A percentile compares a stretch with the other conserved stretches of the same genome.
Evolutionary conservation across 2,797 vertebrate genomes (phyloP).

Genomic region (Alouatta caraya): DNA sequence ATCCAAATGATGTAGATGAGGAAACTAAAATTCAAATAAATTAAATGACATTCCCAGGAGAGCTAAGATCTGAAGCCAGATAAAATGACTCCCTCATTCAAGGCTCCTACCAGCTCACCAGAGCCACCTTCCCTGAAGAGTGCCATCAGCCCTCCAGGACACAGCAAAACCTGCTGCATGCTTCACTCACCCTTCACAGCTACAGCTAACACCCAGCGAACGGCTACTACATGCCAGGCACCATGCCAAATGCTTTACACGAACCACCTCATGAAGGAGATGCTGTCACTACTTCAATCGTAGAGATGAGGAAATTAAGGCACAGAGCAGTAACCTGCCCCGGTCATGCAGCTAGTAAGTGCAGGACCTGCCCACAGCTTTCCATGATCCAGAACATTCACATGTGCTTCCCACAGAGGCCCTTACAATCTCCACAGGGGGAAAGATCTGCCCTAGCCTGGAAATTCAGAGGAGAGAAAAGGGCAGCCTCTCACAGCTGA

Average conservation of each 20-base stretch:
- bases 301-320: constrained; percentile 28
- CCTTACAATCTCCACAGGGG: background rate
- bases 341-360: background rate
- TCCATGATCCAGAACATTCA: background rate
- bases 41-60: background rate
- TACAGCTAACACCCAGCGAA: background rate
- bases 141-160: background rate
- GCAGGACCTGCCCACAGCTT: background rate
- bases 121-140: background rate
- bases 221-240: background rate
- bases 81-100: background rate
- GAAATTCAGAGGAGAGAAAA: background rate
- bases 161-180: background rate
- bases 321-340: background rate
- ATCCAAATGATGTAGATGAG: background rate
- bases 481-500: background rate
- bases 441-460: background rate
- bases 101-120: background rate
- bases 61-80: constrained; percentile 33
- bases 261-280: background rate
- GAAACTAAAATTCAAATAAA: constrained; percentile 31
- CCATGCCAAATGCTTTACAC: background rate
- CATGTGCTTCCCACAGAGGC: background rate
- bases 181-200: background rate
- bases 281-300: background rate